phyloP scores from a whole-genome alignment of 2,888 invertebrate genomes.

The Napeogenes sylphis region DNA sequence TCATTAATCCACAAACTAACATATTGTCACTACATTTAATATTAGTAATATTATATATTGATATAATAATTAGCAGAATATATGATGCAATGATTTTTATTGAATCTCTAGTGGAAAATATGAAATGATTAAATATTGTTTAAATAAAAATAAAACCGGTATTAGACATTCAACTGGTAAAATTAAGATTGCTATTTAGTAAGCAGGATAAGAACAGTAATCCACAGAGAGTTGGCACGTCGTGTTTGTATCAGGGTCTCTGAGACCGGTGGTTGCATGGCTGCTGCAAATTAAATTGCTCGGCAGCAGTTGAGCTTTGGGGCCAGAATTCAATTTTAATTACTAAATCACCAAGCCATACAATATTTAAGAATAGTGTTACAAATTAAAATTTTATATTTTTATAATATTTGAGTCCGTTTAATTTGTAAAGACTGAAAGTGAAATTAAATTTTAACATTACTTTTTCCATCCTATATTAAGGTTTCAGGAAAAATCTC shows the following conservation, averaged over 20 bases:
- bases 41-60: no score
- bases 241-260: neutral
- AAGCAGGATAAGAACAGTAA: neutral
- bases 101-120: no score
- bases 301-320: neutral
- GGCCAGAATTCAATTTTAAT: constrained; percentile 5
- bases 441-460: constrained; percentile 1
- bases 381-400: neutral
- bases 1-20: neutral
- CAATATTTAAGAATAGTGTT: neutral
- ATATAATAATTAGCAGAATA: no score
- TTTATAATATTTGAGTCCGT: neutral
- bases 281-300: constrained; percentile 5
- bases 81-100: no score
- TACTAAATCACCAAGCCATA: neutral
- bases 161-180: no score
- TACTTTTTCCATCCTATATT: neutral
- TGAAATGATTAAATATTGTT: no score
- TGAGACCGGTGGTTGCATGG: neutral
- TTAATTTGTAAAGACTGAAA: neutral
- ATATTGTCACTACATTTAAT: no score
- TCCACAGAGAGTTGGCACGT: constrained; percentile 1
- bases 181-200: no score
- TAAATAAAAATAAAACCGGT: no score
- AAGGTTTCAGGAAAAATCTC: constrained; percentile 1